Percentiles rank a stretch among this genome's conserved stretches.
phyloP scores from a whole-genome alignment of 2,113 vertebrate genomes.

The Saguinus imperator region DNA sequence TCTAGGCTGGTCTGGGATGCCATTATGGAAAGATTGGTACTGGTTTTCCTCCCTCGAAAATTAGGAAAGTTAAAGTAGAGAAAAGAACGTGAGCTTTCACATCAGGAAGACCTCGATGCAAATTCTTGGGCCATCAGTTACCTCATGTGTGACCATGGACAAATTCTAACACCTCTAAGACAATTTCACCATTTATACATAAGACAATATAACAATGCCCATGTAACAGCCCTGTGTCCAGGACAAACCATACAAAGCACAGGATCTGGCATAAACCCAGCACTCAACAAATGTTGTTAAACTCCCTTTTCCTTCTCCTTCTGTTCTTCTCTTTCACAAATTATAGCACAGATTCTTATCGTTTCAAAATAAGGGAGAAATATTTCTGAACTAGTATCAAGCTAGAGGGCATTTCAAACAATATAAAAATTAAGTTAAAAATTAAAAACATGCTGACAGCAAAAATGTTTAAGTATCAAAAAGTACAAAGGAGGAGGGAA shows the following conservation, averaged over 20 bases:
- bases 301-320: neutral
- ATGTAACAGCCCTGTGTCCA: neutral
- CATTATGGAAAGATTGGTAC: neutral
- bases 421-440: neutral
- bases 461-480: neutral
- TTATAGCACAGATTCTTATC: neutral
- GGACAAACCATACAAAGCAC: neutral
- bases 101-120: neutral
- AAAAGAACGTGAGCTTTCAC: neutral
- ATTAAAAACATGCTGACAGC: neutral
- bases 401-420: neutral
- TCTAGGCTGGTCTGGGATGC: neutral
- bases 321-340: neutral
- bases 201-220: neutral
- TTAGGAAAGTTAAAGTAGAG: neutral
- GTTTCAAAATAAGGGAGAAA: slow-evolving; percentile 16
- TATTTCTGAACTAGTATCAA: neutral
- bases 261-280: neutral
- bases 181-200: neutral
- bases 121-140: neutral
- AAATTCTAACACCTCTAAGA: neutral
- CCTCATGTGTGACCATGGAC: neutral
- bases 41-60: neutral
- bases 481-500: neutral
- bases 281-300: neutral